These are phyloP conservation scores for Artibeus lituratus DNA, from an alignment of 2,797 vertebrate species.

Conservation along the genomic window DNA sequence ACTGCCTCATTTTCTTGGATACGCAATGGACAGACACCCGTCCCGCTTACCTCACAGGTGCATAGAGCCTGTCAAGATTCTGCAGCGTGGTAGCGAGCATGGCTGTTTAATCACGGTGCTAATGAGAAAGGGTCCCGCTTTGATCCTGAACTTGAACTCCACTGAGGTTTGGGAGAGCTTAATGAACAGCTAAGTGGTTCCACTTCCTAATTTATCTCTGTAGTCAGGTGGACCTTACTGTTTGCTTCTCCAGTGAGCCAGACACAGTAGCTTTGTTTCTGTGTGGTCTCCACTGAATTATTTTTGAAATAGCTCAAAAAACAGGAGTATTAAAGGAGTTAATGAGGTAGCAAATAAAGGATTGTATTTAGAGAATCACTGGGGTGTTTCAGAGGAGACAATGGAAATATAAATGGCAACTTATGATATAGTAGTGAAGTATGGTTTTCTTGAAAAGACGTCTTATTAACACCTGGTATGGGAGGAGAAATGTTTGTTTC, in stretches of 20 bases:
- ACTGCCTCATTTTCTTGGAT: not conserved
- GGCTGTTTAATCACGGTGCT: not conserved
- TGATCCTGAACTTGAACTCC: not conserved
- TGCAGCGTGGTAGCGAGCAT: not conserved
- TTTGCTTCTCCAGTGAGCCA: not conserved
- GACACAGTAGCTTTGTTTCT: not conserved
- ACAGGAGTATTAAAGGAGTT: not conserved
- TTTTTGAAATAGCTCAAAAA: slow-evolving; percentile 36
- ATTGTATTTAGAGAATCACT: not conserved
- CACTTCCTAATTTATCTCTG: not conserved
- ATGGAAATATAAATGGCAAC: slow-evolving; percentile 9
- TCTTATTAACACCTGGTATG: not conserved
- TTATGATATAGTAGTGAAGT: not conserved
- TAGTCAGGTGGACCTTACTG: not conserved
- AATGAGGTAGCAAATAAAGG: not conserved
- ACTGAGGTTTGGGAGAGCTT: not conserved
- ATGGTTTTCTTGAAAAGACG: not conserved
- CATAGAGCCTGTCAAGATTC: not conserved
- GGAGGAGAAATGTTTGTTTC: slow-evolving; percentile 19
- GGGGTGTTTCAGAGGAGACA: not conserved
- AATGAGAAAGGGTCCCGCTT: not conserved
- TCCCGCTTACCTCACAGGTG: not conserved
- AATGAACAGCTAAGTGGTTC: not conserved
- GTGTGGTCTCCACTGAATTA: slow-evolving; percentile 21
- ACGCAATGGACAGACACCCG: not conserved